Evolutionary conservation across 2,113 vertebrate species (phyloP).

Genomic region (Pterocles burchelli): DNA sequence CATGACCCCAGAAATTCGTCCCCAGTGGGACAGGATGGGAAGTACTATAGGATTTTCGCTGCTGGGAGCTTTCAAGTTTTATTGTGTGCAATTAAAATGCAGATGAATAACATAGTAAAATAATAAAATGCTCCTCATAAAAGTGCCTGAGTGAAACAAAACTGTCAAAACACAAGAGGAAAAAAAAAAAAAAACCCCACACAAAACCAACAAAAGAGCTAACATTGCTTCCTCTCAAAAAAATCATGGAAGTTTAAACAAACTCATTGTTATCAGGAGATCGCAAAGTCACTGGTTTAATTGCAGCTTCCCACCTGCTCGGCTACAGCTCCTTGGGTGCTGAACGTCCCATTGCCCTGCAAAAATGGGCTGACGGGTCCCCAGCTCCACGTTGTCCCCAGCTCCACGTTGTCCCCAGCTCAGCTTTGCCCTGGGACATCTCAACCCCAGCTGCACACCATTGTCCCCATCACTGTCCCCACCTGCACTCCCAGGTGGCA

Average conservation of each 20-base stretch:
- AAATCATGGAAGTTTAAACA: slow-evolving; percentile 23
- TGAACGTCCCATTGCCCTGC: not conserved
- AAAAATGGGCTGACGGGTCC: not conserved
- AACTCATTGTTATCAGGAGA: not conserved
- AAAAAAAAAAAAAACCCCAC: not conserved
- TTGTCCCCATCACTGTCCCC: not conserved
- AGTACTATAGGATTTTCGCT: slow-evolving; percentile 37
- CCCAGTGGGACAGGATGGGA: slow-evolving; percentile 56
- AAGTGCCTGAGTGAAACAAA: slow-evolving; percentile 30
- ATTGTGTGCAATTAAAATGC: slow-evolving; percentile 57
- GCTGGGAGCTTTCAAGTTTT: slow-evolving; percentile 66
- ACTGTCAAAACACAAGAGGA: not conserved
- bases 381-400: not conserved
- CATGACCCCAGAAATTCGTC: not conserved
- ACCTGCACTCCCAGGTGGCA: not conserved
- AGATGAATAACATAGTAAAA: slow-evolving; percentile 59
- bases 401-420: not conserved
- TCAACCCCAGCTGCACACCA: rapidly evolving
- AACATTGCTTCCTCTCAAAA: slow-evolving; percentile 18
- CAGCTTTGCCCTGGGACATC: not conserved
- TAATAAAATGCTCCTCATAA: slow-evolving; percentile 55
- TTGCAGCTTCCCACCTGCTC: not conserved
- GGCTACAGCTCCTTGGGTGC: not conserved
- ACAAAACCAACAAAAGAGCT: not conserved
- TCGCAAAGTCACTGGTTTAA: not conserved